phyloP scores from a whole-genome alignment of 2,888 invertebrate genomes.

The Thera britannica region DNA sequence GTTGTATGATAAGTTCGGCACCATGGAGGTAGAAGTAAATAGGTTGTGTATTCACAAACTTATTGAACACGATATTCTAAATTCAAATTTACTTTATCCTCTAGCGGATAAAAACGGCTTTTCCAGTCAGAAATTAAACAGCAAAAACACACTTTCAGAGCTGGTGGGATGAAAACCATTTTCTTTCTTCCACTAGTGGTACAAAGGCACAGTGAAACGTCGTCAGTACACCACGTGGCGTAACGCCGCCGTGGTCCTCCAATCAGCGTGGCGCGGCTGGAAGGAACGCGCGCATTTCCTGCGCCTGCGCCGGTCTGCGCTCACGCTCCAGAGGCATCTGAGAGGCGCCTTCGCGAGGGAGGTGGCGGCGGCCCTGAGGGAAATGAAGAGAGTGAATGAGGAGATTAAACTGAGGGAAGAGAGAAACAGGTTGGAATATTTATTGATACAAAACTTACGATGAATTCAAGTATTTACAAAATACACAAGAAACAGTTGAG shows the following conservation, averaged over 20 bases:
- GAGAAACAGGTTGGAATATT: constrained; percentile 63
- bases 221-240: constrained; percentile 88
- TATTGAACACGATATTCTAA: too few species aligned
- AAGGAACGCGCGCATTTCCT: constrained; percentile 92
- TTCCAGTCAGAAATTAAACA: too few species aligned
- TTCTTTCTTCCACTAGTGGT: constrained; percentile 71
- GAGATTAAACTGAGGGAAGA: constrained; percentile 92
- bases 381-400: constrained; percentile 94
- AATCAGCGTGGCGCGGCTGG: constrained; percentile 94
- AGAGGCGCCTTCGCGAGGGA: constrained; percentile 96
- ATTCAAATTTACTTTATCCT: too few species aligned
- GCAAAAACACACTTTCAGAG: too few species aligned
- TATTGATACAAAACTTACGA: too few species aligned
- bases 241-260: constrained; percentile 89
- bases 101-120: too few species aligned
- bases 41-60: too few species aligned
- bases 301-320: constrained; percentile 91
- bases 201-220: constrained; percentile 87
- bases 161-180: too few species aligned
- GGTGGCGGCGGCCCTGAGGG: constrained; percentile 92
- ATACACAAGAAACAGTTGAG: too few species aligned
- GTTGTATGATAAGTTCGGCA: too few species aligned
- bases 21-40: too few species aligned
- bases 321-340: constrained; percentile 94
- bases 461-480: too few species aligned